A percentile compares a stretch with the other conserved stretches of the same genome.
Conservation (phyloP, 2,888 invertebrate genomes). For the Onchidella celtica region DNA sequence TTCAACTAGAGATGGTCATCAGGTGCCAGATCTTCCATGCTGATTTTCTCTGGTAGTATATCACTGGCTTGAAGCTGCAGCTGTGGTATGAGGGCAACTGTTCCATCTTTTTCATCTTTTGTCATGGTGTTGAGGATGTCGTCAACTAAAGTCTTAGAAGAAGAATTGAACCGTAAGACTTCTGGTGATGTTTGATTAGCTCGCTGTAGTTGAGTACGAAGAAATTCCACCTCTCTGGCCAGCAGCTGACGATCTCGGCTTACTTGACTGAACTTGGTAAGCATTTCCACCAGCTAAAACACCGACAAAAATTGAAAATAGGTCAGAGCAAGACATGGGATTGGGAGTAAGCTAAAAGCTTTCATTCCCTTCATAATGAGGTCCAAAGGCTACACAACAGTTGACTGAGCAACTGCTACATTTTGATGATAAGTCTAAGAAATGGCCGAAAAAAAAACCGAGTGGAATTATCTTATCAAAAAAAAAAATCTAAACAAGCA, state of each 20-base stretch:
- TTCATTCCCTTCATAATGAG: too few species aligned
- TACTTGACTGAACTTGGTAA: slow-evolving; percentile 70
- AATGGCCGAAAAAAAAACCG: too few species aligned
- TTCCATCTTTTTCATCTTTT: slow-evolving; percentile 61
- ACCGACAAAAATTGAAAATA: too few species aligned
- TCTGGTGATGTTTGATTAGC: slow-evolving; percentile 61
- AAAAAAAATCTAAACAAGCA: too few species aligned
- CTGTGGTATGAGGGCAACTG: slow-evolving; percentile 42
- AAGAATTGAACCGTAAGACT: slow-evolving; percentile 65
- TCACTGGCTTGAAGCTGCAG: slow-evolving; percentile 38
- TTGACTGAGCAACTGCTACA: too few species aligned
- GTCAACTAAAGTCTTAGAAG: slow-evolving; percentile 67
- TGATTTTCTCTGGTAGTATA: slow-evolving; percentile 43
- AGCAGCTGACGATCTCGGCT: slow-evolving; percentile 74
- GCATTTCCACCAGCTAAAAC: slow-evolving; percentile 75
- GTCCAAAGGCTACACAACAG: too few species aligned
- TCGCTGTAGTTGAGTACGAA: slow-evolving; percentile 69
- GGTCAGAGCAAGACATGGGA: too few species aligned
- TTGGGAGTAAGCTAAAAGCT: too few species aligned
- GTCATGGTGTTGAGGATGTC: slow-evolving; percentile 69
- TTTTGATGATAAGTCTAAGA: too few species aligned
- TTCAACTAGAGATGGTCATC: too few species aligned
- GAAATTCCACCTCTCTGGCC: slow-evolving; percentile 76
- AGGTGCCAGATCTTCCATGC: slow-evolving; percentile 3
- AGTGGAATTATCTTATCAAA: too few species aligned